Conservation (phyloP, 2,113 vertebrate species). For the Alouatta palliata region DNA sequence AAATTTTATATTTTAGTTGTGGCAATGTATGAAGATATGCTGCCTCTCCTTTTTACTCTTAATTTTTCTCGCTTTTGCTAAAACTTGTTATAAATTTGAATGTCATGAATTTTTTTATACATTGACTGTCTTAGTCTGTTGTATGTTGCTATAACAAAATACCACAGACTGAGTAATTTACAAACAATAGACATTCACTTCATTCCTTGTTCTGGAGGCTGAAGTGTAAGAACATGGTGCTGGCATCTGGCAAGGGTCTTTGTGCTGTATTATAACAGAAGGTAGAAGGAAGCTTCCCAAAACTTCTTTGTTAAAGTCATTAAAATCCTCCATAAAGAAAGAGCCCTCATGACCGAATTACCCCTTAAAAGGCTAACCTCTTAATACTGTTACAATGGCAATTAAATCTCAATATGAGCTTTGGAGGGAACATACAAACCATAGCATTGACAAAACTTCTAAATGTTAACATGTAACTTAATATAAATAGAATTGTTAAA, state of each 20-base stretch:
- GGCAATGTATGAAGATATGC: neutral
- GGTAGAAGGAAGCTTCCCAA: neutral
- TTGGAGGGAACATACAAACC: neutral
- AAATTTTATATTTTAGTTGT: neutral
- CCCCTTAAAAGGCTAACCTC: neutral
- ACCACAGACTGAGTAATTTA: neutral
- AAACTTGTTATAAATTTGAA: conserved; percentile 1
- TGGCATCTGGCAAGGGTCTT: neutral
- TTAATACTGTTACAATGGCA: neutral
- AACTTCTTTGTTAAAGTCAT: neutral
- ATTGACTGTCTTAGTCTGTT: neutral
- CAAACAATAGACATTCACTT: neutral
- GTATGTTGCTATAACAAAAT: neutral
- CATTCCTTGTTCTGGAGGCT: neutral
- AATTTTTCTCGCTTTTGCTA: neutral
- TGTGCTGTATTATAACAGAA: neutral
- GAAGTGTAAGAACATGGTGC: neutral
- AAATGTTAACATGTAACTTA: neutral
- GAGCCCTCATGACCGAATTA: neutral
- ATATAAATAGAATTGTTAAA: neutral
- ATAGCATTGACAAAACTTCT: neutral
- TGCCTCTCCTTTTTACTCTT: neutral
- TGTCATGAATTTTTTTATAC: neutral
- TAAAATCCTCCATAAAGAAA: neutral
- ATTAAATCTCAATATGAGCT: neutral